Evolutionary conservation across 2,113 vertebrate genomes (phyloP).

Genomic region (Tamias sibiricus): DNA sequence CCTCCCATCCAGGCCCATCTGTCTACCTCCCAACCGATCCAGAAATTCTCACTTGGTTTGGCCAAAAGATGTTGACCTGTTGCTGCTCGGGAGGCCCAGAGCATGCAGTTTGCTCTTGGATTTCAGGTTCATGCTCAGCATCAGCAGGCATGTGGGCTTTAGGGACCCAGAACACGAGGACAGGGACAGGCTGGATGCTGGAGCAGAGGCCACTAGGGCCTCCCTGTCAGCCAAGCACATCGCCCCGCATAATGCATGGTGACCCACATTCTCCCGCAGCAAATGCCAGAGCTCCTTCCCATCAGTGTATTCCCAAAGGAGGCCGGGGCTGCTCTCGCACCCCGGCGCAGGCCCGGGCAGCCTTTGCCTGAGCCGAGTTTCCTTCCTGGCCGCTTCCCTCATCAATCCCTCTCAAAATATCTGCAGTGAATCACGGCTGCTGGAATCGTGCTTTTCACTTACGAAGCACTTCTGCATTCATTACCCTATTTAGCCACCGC

Average conservation of each 20-base stretch:
- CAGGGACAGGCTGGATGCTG: neutral
- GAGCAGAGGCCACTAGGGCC: constrained; percentile 37
- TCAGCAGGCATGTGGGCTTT: neutral
- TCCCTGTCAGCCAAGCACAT: constrained; percentile 55
- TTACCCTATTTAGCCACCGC: constrained; percentile 56
- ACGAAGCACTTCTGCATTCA: constrained; percentile 74
- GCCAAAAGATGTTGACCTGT: neutral
- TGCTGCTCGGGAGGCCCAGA: neutral
- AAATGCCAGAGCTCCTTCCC: constrained; percentile 83
- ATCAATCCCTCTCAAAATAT: constrained; percentile 79
- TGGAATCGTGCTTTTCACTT: constrained; percentile 70
- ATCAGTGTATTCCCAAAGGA: constrained; percentile 84
- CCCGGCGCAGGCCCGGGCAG: neutral
- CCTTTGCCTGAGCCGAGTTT: constrained; percentile 54
- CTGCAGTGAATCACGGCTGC: constrained; percentile 73
- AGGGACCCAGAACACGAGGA: constrained; percentile 40
- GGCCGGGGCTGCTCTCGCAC: constrained; percentile 13
- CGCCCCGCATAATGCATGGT: constrained; percentile 73
- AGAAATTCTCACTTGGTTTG: neutral
- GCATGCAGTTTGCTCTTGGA: neutral
- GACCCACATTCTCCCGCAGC: constrained; percentile 85
- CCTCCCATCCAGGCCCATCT: neutral
- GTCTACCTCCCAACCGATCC: neutral
- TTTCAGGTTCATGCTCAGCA: neutral
- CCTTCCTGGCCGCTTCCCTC: constrained; percentile 66